A percentile compares a stretch with the other conserved stretches of the same genome.
Conservation (phyloP, 2,113 vertebrate genomes). For the Romanogobio albipinnatus region DNA sequence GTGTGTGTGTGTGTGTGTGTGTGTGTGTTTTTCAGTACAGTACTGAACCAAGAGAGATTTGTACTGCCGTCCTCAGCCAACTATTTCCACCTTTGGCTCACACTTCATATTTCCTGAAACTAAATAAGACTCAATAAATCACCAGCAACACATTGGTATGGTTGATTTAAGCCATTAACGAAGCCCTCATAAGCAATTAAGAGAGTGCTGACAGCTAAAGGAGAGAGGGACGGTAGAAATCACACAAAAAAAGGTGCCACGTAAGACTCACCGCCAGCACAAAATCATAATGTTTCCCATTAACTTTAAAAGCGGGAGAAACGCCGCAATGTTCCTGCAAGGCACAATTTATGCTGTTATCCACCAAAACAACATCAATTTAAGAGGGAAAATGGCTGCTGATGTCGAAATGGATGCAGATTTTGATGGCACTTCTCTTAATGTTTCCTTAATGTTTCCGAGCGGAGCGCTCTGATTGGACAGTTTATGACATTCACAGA, state of each 20-base stretch:
- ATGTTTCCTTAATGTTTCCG: slow-evolving; percentile 10
- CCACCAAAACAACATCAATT: slow-evolving; percentile 14
- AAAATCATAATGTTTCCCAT: slow-evolving; percentile 39
- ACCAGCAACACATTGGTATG: slow-evolving; percentile 66
- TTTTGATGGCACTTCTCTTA: slow-evolving; percentile 34
- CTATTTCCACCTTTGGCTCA: slow-evolving; percentile 57
- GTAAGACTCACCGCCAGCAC: slow-evolving; percentile 16
- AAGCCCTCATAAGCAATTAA: slow-evolving; percentile 71
- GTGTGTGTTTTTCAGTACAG: slow-evolving; percentile 4
- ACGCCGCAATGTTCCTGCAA: neutral
- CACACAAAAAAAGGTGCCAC: neutral
- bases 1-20: too few relatives aligned
- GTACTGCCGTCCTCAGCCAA: slow-evolving; percentile 28
- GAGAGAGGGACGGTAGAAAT: slow-evolving; percentile 10
- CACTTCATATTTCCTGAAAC: slow-evolving; percentile 71
- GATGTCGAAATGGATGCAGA: slow-evolving; percentile 18
- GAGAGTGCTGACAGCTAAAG: slow-evolving; percentile 49
- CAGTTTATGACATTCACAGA: slow-evolving; percentile 15
- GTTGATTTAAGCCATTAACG: slow-evolving; percentile 71
- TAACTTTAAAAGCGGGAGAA: slow-evolving; percentile 30
- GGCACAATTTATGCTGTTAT: slow-evolving; percentile 10
- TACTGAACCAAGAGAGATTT: slow-evolving; percentile 33
- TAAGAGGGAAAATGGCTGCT: slow-evolving; percentile 23
- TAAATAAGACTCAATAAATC: slow-evolving; percentile 73
- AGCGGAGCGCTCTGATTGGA: neutral